Evolutionary conservation across 2,888 invertebrate genomes (phyloP).

Genomic region (Cephus sareptanus): DNA sequence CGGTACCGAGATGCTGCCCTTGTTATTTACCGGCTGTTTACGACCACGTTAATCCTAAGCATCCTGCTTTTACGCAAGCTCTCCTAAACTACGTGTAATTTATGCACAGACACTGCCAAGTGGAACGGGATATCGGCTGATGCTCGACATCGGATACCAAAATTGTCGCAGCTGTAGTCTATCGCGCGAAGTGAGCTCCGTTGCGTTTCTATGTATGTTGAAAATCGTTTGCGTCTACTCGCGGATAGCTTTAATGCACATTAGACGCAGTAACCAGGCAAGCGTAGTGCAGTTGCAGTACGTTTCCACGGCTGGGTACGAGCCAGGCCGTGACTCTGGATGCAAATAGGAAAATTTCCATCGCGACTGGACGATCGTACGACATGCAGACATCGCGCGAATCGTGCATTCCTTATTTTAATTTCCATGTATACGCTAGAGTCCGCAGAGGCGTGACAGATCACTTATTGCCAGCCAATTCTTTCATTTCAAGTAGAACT

Average conservation of each 20-base stretch:
- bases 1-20: background rate
- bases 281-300: background rate
- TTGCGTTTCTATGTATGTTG: background rate
- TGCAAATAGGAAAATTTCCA: slow-evolving; percentile 6
- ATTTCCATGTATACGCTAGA: background rate
- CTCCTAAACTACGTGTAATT: slow-evolving; percentile 22
- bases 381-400: background rate
- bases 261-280: background rate
- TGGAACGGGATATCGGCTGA: slow-evolving; percentile 10
- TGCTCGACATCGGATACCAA: background rate
- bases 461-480: background rate
- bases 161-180: background rate
- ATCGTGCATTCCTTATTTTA: background rate
- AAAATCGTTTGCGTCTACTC: background rate
- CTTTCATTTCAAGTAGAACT: background rate
- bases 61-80: background rate
- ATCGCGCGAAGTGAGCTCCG: background rate
- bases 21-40: background rate
- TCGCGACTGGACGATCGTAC: background rate
- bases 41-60: background rate
- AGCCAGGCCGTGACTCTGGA: slow-evolving; percentile 1
- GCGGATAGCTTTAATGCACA: background rate
- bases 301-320: slow-evolving; percentile 6
- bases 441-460: background rate
- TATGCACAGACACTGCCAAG: slow-evolving; percentile 30